Conservation (phyloP, 2,113 vertebrate species). For the Neotoma lepida region DNA sequence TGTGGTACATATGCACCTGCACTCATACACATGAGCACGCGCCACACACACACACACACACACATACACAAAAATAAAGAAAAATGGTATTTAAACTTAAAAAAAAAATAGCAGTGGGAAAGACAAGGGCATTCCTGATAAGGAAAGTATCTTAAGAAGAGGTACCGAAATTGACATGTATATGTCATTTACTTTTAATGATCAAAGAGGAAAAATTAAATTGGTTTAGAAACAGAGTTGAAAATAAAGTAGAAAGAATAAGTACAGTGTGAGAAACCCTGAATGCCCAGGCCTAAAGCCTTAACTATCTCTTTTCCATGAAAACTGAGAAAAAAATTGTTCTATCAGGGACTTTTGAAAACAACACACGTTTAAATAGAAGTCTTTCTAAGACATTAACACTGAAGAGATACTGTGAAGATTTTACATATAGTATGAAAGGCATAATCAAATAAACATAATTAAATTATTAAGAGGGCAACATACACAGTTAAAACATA, state of each 20-base stretch:
- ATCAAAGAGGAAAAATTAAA: not conserved
- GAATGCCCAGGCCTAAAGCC: not conserved
- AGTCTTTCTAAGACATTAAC: constrained; percentile 34
- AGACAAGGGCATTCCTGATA: not conserved
- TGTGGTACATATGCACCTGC: not conserved
- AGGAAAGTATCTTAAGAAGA: not conserved
- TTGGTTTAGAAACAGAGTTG: not conserved
- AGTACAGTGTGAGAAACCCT: not conserved
- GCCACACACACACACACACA: not conserved
- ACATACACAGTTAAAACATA: not conserved
- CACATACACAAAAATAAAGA: not conserved
- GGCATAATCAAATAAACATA: constrained; percentile 30
- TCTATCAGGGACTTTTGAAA: not conserved
- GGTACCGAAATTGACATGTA: not conserved
- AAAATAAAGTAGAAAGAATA: not conserved
- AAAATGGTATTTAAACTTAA: not conserved
- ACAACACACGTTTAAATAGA: constrained; percentile 36
- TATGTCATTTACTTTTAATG: not conserved
- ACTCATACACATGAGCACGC: not conserved
- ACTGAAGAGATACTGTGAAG: constrained; percentile 30
- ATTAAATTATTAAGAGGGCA: not conserved
- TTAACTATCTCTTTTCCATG: not conserved
- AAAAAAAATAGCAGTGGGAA: not conserved
- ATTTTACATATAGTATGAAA: not conserved
- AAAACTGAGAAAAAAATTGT: not conserved